Evolutionary conservation across 2,113 vertebrate genomes (phyloP).

Genomic region (Epinephelus cyanopodus): DNA sequence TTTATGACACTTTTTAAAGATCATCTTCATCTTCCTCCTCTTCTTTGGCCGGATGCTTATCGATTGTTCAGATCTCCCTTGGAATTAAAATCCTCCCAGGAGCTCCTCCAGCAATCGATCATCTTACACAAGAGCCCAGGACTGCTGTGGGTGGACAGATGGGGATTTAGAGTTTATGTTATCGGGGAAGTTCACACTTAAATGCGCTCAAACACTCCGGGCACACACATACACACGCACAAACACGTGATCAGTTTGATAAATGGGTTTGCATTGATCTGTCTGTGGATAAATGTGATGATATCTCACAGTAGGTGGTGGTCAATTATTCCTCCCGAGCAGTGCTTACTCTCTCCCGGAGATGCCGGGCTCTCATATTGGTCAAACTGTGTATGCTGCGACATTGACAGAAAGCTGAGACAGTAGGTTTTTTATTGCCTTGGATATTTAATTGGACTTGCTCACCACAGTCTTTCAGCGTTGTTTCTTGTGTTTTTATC

Average conservation of each 20-base stretch:
- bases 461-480: not conserved
- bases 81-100: constrained; percentile 55
- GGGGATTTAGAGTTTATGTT: constrained; percentile 65
- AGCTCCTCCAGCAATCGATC: constrained; percentile 59
- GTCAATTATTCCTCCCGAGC: constrained; percentile 47
- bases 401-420: constrained; percentile 41
- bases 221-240: not conserved
- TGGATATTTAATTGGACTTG: constrained; percentile 33
- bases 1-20: constrained; percentile 45
- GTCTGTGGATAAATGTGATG: constrained; percentile 47
- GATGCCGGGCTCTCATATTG: constrained; percentile 27
- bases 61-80: constrained; percentile 51
- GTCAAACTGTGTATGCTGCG: constrained; percentile 26
- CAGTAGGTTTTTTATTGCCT: constrained; percentile 4
- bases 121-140: constrained; percentile 24
- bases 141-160: constrained; percentile 53
- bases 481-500: constrained; percentile 3
- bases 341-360: constrained; percentile 4
- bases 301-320: constrained; percentile 43
- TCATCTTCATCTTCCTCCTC: constrained; percentile 40
- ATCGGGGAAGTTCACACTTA: constrained; percentile 53
- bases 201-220: constrained; percentile 16
- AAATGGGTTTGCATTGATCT: constrained; percentile 62
- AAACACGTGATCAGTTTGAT: constrained; percentile 47
- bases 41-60: constrained; percentile 42